Conservation (phyloP, 2,888 invertebrate species). For the Nymphalis urticae region DNA sequence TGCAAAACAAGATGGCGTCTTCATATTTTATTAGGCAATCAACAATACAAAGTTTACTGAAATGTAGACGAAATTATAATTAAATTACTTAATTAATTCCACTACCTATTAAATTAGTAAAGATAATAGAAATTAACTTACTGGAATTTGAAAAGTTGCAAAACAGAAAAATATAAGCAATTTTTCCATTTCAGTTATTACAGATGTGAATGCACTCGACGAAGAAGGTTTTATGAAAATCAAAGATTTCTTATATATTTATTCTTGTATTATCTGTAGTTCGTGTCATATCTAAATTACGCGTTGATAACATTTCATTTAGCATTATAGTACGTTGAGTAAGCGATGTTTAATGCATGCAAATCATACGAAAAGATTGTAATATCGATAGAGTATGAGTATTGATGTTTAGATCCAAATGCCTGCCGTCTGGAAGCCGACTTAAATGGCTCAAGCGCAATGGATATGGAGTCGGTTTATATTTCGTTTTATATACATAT, state of each 20-base stretch:
- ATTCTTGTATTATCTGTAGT: slow-evolving; percentile 29
- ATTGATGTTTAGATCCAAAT: too few species aligned
- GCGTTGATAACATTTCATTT: neutral
- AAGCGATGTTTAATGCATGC: neutral
- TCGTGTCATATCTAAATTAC: slow-evolving; percentile 38
- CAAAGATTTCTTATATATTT: slow-evolving; percentile 19
- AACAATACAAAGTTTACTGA: too few species aligned
- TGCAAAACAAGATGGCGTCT: too few species aligned
- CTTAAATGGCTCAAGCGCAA: too few species aligned
- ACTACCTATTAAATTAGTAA: too few species aligned
- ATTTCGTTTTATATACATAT: too few species aligned
- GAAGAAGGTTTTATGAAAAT: neutral
- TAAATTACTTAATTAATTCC: too few species aligned
- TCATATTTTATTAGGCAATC: too few species aligned
- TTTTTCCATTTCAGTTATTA: neutral
- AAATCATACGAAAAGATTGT: neutral
- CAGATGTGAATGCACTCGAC: neutral
- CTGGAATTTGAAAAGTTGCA: neutral
- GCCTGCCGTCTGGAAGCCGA: too few species aligned
- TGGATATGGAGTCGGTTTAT: too few species aligned
- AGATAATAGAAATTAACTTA: slow-evolving; percentile 8
- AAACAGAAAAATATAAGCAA: slow-evolving; percentile 2
- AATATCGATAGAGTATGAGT: neutral
- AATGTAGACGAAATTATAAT: neutral
- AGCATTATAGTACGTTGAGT: neutral